Base-by-base conservation (phyloP, 2,797 vertebrate genomes). In the Thunnus albacares region DNA sequence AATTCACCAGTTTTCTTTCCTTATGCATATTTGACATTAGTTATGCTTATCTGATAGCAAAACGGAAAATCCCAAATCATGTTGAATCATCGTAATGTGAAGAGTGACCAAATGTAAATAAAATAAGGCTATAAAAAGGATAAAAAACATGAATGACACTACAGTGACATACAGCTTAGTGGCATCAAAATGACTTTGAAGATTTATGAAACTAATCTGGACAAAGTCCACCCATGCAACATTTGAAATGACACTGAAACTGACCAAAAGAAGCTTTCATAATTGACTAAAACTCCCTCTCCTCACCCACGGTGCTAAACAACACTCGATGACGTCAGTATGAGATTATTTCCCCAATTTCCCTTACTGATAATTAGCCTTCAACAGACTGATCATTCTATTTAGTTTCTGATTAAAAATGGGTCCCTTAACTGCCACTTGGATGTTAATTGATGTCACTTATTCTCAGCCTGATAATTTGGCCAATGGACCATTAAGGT, bases 381-480 rank as follows among this genome's bases (percentile, higher is more conserved):
- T 84, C 68, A 75, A 77, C 69, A 77, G 77, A 83, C 57, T 79
- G 79, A 78, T 76, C 73, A 72, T 82, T 87, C 80, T 71, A 65
- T 89, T 90, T 74, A 56, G 68, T 87, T 75, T 74, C 71, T 85
- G 79, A 85, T 90, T 88, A 87, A 81, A 83, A 83, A 64, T 8
- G 28, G 35, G 75, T 75, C 71, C 70, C 79, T 75, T 68, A 81
- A 90, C 86, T 77, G 75, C 60, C 80, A 89, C 80, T 87, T 62
- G 75, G 68, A 82, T 83, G 78, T 89, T 90, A 92, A 93, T 91
- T 88, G 82, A 75, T 92, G 91, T 93, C 92, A 91, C 74, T 90
- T 90, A 75, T 75, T 82, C 41, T 47, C 82, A 68, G 75, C 5
- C 62, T 64, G 64, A 89, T 88, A 63, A 89, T 88, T 83, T 85